Evolutionary conservation across 2,797 vertebrate species (phyloP).

Genomic region (Coendou prehensilis): DNA sequence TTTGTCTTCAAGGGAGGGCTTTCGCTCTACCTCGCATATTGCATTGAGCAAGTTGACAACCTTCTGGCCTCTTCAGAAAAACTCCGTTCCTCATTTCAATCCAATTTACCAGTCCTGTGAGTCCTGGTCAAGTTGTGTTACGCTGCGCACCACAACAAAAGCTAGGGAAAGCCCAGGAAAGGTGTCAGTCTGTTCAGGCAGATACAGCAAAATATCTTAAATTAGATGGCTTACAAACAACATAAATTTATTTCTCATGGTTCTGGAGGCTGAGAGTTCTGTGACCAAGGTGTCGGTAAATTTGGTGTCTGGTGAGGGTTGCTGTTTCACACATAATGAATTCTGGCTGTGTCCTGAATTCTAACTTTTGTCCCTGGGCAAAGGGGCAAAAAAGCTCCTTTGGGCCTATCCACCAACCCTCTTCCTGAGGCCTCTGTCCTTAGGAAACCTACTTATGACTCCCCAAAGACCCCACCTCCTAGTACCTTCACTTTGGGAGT

Average conservation of each 20-base stretch:
- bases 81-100: background rate
- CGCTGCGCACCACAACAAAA: background rate
- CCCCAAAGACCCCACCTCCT: background rate
- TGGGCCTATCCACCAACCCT: background rate
- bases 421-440: background rate
- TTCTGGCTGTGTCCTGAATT: background rate
- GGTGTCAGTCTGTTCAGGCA: background rate
- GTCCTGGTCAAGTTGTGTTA: background rate
- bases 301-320: background rate
- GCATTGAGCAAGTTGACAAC: background rate
- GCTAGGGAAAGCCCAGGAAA: background rate
- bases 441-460: background rate
- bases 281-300: background rate
- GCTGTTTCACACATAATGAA: background rate
- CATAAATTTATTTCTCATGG: background rate
- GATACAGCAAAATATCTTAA: background rate
- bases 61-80: constrained; percentile 1
- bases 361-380: background rate
- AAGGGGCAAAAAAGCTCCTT: background rate
- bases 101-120: background rate
- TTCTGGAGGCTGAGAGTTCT: background rate
- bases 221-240: background rate
- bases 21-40: background rate
- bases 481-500: background rate
- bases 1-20: background rate